Conservation (phyloP, 2,888 invertebrate genomes). For the Melanargia galathea region DNA sequence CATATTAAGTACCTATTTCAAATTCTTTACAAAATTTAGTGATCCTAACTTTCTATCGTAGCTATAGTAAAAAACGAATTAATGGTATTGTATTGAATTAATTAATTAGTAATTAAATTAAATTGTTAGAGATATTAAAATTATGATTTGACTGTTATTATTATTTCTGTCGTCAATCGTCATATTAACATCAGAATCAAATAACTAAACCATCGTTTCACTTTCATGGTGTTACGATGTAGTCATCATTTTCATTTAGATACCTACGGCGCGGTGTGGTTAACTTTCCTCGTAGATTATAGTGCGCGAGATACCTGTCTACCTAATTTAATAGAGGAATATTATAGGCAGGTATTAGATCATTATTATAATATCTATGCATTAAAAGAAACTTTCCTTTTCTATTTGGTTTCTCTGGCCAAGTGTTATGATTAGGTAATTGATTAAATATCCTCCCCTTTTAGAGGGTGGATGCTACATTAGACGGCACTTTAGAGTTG, state of each 20-base stretch:
- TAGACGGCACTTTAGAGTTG: too few species aligned
- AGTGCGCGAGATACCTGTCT: slow-evolving; percentile 38
- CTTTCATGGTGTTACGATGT: background rate
- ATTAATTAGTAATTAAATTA: too few species aligned
- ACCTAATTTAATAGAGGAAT: slow-evolving; percentile 13
- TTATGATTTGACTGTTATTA: too few species aligned
- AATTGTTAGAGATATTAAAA: too few species aligned
- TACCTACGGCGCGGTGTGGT: slow-evolving; percentile 33
- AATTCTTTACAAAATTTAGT: background rate
- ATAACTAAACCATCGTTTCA: background rate
- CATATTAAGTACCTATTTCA: too few species aligned
- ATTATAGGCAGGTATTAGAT: background rate
- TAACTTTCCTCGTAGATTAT: slow-evolving; percentile 45
- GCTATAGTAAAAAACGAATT: background rate
- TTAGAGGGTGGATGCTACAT: too few species aligned
- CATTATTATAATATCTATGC: background rate
- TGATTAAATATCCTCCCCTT: too few species aligned
- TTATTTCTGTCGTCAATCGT: too few species aligned
- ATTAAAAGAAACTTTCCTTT: slow-evolving; percentile 8
- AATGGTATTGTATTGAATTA: background rate
- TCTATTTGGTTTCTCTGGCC: slow-evolving; percentile 1
- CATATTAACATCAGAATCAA: too few species aligned
- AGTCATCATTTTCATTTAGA: slow-evolving; percentile 26
- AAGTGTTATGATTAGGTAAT: background rate
- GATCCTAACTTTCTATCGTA: background rate